Conservation (phyloP, 2,113 vertebrate species). For the Rousettus leschenaultii region DNA sequence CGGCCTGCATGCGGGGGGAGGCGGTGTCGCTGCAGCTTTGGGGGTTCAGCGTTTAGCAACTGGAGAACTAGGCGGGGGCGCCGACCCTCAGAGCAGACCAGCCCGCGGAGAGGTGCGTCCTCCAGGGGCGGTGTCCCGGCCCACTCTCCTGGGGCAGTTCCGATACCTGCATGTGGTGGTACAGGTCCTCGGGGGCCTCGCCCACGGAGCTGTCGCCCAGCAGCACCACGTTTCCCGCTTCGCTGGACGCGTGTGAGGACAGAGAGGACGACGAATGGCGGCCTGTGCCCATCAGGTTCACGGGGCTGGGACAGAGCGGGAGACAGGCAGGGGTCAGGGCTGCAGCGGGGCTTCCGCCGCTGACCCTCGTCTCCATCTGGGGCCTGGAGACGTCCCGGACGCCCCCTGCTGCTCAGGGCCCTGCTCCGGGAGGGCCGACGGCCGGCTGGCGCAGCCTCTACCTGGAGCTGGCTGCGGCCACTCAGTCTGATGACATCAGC, state of each 20-base stretch:
- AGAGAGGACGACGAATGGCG: conserved; percentile 96
- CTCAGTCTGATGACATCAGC: neutral
- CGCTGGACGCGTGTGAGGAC: conserved; percentile 95
- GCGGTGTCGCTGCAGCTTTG: neutral
- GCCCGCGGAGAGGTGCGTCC: neutral
- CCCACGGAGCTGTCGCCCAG: conserved; percentile 91
- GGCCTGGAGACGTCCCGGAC: neutral
- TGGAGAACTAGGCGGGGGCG: neutral
- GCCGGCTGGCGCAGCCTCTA: neutral
- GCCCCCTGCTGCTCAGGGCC: neutral
- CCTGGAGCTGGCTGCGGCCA: neutral
- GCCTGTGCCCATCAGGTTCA: conserved; percentile 92
- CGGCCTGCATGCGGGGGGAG: neutral
- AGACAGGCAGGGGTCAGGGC: conserved; percentile 60
- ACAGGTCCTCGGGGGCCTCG: conserved; percentile 90
- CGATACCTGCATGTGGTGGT: conserved; percentile 93
- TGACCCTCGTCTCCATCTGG: neutral
- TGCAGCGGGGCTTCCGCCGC: neutral
- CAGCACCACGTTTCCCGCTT: conserved; percentile 92
- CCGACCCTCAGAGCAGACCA: neutral
- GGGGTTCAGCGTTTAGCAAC: neutral
- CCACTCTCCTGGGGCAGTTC: neutral
- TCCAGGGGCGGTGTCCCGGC: neutral
- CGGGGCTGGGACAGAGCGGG: conserved; percentile 86
- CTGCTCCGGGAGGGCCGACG: neutral